phyloP scores from a whole-genome alignment of 1,140 invertebrate genomes.

The Leptopilina boulardi region DNA sequence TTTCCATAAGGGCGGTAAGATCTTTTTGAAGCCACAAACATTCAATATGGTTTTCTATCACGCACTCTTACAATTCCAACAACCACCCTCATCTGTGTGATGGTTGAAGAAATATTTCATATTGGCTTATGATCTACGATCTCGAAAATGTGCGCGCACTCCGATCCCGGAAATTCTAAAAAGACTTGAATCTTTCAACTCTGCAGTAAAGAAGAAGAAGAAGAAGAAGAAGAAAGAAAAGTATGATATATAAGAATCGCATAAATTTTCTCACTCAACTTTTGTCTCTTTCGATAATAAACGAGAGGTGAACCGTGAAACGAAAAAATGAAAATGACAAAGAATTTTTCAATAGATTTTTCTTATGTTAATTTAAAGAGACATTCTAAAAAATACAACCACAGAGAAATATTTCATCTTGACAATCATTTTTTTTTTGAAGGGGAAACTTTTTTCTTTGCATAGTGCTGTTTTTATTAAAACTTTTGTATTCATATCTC shows the following conservation, averaged over 20 bases:
- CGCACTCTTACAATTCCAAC: slow-evolving; percentile 37
- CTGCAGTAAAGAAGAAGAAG: background rate
- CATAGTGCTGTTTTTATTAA: no score
- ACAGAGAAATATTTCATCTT: no score
- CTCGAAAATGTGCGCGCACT: background rate
- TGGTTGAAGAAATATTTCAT: slow-evolving; percentile 21
- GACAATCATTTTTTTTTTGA: no score
- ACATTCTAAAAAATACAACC: background rate
- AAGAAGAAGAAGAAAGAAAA: background rate
- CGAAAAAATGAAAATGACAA: background rate
- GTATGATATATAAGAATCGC: slow-evolving; percentile 7
- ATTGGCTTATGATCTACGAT: slow-evolving; percentile 17
- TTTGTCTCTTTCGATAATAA: slow-evolving; percentile 15
- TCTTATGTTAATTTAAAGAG: no score
- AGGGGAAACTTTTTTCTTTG: no score
- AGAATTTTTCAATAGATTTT: background rate
- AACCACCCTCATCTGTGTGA: background rate
- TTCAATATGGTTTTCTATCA: slow-evolving; percentile 41
- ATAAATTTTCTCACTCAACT: slow-evolving; percentile 9
- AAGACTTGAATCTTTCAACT: slow-evolving; percentile 23
- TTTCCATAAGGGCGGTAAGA: slow-evolving; percentile 31
- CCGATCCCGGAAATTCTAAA: slow-evolving; percentile 12
- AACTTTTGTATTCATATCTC: no score
- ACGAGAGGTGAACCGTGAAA: background rate
- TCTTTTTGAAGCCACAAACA: slow-evolving; percentile 19